A percentile compares a stretch with the other conserved stretches of the same genome.
Evolutionary conservation across 2,797 vertebrate species (phyloP).

Genomic region (Gymnothorax javanicus): DNA sequence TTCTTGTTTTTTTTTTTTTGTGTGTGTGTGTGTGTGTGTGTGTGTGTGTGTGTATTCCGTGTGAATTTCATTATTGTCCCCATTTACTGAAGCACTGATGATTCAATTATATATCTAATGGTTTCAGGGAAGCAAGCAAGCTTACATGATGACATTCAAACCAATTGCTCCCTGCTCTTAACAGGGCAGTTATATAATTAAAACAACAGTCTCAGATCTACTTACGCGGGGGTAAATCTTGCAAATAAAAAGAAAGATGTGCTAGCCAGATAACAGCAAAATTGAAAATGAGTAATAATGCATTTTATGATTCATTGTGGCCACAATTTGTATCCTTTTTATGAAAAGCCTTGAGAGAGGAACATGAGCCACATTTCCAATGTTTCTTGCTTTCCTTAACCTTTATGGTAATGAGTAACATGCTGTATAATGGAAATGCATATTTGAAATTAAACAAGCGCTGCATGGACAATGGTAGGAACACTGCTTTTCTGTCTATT

Average conservation of each 20-base stretch:
- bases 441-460: constrained; percentile 24
- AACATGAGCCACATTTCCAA: constrained; percentile 5
- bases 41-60: constrained; percentile 26
- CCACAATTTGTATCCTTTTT: constrained; percentile 57
- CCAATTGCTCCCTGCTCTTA: constrained; percentile 72
- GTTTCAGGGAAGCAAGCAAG: constrained; percentile 68
- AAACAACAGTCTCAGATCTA: constrained; percentile 68
- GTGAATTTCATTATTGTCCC: constrained; percentile 42
- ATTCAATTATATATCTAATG: constrained; percentile 75
- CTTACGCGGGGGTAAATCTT: constrained; percentile 67
- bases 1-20: constrained; percentile 10
- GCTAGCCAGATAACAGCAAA: constrained; percentile 46
- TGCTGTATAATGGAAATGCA: constrained; percentile 9
- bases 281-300: constrained; percentile 60
- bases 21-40: too few species aligned
- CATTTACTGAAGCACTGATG: constrained; percentile 71
- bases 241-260: constrained; percentile 73
- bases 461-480: constrained; percentile 26
- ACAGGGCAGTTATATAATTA: constrained; percentile 73
- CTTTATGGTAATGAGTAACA: constrained; percentile 25
- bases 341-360: not conserved
- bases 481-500: not conserved
- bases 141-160: constrained; percentile 73
- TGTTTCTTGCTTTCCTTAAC: constrained; percentile 12
- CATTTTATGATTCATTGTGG: constrained; percentile 60